These are phyloP conservation scores for Sphenopsis melanotis DNA, from an alignment of 2,797 vertebrate species.

Conservation along the genomic window DNA sequence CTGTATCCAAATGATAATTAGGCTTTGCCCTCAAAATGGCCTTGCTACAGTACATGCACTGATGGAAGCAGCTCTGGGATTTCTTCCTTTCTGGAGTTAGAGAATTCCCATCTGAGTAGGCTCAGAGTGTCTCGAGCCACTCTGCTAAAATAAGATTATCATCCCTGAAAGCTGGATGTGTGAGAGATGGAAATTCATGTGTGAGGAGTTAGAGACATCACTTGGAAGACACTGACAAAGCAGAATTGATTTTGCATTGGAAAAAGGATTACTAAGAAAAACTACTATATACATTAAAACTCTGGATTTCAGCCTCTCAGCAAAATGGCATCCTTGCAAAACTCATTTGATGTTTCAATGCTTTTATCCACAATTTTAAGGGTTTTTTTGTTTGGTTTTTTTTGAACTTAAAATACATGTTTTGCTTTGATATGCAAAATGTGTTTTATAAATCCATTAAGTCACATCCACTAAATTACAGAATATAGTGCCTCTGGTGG, in stretches of 20 bases:
- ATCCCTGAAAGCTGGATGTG: not conserved
- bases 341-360: not conserved
- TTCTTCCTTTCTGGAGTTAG: not conserved
- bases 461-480: not conserved
- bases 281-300: rapidly evolving
- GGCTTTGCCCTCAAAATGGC: constrained; percentile 64
- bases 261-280: not conserved
- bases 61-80: not conserved
- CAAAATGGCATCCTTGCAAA: not conserved
- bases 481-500: not conserved
- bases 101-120: not conserved
- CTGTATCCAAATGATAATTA: constrained; percentile 72
- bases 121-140: not conserved
- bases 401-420: not conserved
- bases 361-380: not conserved
- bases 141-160: not conserved
- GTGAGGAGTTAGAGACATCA: not conserved
- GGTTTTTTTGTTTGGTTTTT: rapidly evolving
- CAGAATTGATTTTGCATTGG: not conserved
- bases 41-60: constrained; percentile 39
- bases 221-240: not conserved
- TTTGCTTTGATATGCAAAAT: not conserved
- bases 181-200: not conserved
- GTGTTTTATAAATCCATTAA: not conserved
- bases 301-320: not conserved